Evolutionary conservation across 2,888 invertebrate genomes (phyloP).

Genomic region (Teleiodes luculella): DNA sequence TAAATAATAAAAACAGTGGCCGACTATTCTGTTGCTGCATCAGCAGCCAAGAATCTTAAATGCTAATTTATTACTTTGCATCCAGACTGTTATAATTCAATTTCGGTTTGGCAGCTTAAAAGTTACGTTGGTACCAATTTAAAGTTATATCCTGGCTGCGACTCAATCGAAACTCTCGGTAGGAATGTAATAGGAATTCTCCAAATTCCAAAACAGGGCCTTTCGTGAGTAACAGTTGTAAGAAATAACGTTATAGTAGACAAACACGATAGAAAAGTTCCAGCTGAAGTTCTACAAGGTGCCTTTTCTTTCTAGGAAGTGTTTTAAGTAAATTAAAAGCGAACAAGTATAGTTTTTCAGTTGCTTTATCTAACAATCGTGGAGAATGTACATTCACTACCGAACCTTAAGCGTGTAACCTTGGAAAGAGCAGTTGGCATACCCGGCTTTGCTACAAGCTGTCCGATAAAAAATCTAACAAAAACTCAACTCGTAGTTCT

Average conservation of each 20-base stretch:
- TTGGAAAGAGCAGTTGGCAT: conserved; percentile 65
- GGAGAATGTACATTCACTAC: conserved; percentile 52
- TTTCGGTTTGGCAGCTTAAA: conserved; percentile 31
- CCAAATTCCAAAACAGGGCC: conserved; percentile 31
- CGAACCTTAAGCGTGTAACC: conserved; percentile 53
- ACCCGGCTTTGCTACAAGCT: conserved; percentile 49
- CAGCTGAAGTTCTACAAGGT: conserved; percentile 38
- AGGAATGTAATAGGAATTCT: conserved; percentile 37
- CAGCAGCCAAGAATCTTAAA: conserved; percentile 35
- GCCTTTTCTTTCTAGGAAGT: conserved; percentile 61
- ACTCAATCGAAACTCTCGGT: conserved; percentile 34
- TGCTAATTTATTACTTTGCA: conserved; percentile 52
- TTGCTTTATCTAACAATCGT: conserved; percentile 49
- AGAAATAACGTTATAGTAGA: conserved; percentile 56
- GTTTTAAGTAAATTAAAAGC: conserved; percentile 56
- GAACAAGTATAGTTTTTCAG: conserved; percentile 46
- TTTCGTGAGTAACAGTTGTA: conserved; percentile 64
- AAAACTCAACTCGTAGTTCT: conserved; percentile 60
- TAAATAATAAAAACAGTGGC: neutral
- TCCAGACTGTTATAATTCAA: conserved; percentile 32
- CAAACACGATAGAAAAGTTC: conserved; percentile 60
- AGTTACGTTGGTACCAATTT: conserved; percentile 31
- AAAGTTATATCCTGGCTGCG: conserved; percentile 21
- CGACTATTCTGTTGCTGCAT: neutral
- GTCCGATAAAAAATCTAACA: conserved; percentile 57